Percentiles rank a stretch among this genome's conserved stretches.
Conservation (phyloP, 2,113 vertebrate species). For the Circaetus cinerascens region DNA sequence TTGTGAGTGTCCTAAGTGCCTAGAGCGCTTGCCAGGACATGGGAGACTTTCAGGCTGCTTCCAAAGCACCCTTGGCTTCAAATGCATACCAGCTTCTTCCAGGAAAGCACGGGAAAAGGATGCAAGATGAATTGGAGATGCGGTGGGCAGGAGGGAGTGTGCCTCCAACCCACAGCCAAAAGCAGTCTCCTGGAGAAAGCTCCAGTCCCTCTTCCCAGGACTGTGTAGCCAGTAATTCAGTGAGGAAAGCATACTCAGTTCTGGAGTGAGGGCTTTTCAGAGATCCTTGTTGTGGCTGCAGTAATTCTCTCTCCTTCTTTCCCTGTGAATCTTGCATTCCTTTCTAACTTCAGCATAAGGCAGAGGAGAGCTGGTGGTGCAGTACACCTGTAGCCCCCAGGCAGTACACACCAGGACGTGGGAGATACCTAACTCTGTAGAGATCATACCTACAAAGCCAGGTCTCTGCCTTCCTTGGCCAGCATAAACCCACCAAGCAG, state of each 20-base stretch:
- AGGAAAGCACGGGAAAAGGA: background rate
- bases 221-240: background rate
- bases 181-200: background rate
- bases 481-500: background rate
- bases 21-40: background rate
- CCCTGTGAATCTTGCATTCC: background rate
- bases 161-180: background rate
- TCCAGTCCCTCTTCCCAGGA: background rate
- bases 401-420: background rate
- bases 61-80: background rate
- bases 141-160: background rate
- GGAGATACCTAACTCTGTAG: background rate
- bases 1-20: background rate
- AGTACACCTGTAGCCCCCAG: background rate
- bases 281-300: background rate
- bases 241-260: background rate
- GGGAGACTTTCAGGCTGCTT: background rate
- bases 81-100: background rate
- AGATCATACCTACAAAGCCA: background rate
- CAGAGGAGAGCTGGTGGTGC: background rate
- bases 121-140: background rate
- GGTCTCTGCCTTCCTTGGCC: background rate
- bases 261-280: background rate
- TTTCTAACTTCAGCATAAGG: background rate
- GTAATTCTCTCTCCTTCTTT: constrained; percentile 26